phyloP scores from a whole-genome alignment of 2,797 vertebrate species.

The Anabas testudineus region DNA sequence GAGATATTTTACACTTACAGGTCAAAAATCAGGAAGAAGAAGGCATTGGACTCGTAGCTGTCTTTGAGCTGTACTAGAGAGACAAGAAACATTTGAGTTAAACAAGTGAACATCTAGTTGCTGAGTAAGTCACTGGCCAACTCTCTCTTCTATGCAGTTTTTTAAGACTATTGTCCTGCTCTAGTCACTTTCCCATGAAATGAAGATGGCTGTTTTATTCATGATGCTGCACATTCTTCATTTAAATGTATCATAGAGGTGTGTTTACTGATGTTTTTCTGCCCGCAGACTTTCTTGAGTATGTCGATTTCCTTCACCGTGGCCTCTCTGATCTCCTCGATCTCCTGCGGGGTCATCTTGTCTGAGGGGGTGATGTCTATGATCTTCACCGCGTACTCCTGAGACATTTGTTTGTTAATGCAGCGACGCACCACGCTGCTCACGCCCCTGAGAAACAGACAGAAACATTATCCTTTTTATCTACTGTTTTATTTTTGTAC shows the following conservation, averaged over 20 bases:
- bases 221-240: neutral
- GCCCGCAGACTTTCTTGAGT: constrained; percentile 91
- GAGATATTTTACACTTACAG: constrained; percentile 87
- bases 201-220: neutral
- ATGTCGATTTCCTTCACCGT: constrained; percentile 96
- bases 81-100: constrained; percentile 51
- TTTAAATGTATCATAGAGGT: neutral
- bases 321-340: constrained; percentile 90
- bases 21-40: constrained; percentile 98
- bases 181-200: neutral
- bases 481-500: neutral
- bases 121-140: constrained; percentile 9
- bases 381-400: constrained; percentile 95
- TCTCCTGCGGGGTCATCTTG: constrained; percentile 87
- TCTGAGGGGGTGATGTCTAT: constrained; percentile 95
- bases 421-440: constrained; percentile 97
- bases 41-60: constrained; percentile 94
- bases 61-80: constrained; percentile 96
- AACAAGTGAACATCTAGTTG: neutral
- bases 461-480: neutral
- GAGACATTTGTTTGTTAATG: constrained; percentile 86
- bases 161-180: neutral
- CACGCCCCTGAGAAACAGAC: constrained; percentile 87
- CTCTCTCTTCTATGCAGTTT: neutral
- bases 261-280: constrained; percentile 93